Evolutionary conservation across 37 sponge, comb jelly and placozoan genomes (phyloP), one percentile per base, ranked within the genome.

Genomic region (Oscarella lobularis): DNA sequence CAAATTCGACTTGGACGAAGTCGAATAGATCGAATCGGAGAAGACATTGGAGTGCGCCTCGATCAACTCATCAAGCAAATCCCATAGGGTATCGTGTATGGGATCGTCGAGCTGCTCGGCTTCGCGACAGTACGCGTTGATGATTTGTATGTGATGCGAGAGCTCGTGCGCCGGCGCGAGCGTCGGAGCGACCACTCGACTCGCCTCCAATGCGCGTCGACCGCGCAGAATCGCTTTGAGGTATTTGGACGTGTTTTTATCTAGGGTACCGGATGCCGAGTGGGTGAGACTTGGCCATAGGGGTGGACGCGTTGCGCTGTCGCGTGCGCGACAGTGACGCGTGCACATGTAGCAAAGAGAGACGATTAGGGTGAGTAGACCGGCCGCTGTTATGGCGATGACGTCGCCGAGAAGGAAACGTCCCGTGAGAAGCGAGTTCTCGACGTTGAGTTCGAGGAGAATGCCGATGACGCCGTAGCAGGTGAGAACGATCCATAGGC

Each of bases 51-150:
- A 77, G 77, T 81, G 77, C 35, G 77, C 77, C 35, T 78, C 66
- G 1, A 78, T 81, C 72, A 81, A 73, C 39, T 80, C 48, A 41
- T 81, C 82, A 1, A 73, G 67, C 20, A 81, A 29, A 33, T 79
- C 77, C 77, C 77, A 78, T 73, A 81, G 39, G 1, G 82, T 68
- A 65, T 78, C 60, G 35, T 77, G 77, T 14, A 81, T 38, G 72
- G 41, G 69, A 72, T 81, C 75, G 38, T 67, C 71, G n/a, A 66
- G 5, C 35, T 41, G 34, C 72, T 74, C 76, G 1, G 77, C 82
- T 33, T 81, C 82, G 32, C 82, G 77, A 34, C 82, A 79, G 39
- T 77, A 81, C 71, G 82, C 82, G 72, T 81, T 81, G 38, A 81
- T 73, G 35, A 81, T 81, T 33, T 79, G 37, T 38, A 81, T 81